Percentiles rank a stretch among this genome's conserved stretches.
These are phyloP conservation scores for Bombyx huttoni DNA, from an alignment of 2,888 invertebrate species.

Conservation along the genomic window DNA sequence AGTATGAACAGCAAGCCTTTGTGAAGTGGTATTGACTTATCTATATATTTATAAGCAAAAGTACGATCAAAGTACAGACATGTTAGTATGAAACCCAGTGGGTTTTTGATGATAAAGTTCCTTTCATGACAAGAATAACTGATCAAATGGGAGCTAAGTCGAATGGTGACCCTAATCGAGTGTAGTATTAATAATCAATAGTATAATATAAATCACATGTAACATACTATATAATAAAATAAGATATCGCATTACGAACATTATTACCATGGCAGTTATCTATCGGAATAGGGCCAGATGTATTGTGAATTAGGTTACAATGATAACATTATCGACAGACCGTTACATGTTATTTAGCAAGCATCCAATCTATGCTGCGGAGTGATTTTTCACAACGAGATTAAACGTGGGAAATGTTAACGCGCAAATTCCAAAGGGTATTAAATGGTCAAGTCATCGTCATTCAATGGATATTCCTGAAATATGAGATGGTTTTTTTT, in stretches of 20 bases:
- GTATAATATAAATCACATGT: background rate
- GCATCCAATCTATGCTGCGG: slow-evolving; percentile 3
- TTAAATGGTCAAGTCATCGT: no score
- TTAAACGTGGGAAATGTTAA: background rate
- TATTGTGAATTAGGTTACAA: slow-evolving; percentile 56
- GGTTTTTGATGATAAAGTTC: no score
- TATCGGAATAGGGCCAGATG: slow-evolving; percentile 47
- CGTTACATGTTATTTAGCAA: slow-evolving; percentile 10
- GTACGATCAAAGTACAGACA: no score
- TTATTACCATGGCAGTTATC: slow-evolving; percentile 24
- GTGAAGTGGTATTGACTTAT: background rate
- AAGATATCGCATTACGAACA: slow-evolving; percentile 11
- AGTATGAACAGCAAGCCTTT: background rate
- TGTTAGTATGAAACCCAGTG: no score
- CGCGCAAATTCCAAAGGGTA: background rate
- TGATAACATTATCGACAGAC: slow-evolving; percentile 41
- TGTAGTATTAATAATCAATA: background rate
- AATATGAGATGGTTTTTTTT: no score
- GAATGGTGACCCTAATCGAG: no score
- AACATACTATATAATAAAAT: background rate
- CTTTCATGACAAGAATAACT: no score
- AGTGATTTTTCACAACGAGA: background rate
- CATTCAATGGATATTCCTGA: no score
- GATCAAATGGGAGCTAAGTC: no score
- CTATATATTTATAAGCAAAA: no score